Evolutionary conservation across 37 sponge, comb jelly and placozoan species (phyloP).

Genomic region (Crambe crambe): DNA sequence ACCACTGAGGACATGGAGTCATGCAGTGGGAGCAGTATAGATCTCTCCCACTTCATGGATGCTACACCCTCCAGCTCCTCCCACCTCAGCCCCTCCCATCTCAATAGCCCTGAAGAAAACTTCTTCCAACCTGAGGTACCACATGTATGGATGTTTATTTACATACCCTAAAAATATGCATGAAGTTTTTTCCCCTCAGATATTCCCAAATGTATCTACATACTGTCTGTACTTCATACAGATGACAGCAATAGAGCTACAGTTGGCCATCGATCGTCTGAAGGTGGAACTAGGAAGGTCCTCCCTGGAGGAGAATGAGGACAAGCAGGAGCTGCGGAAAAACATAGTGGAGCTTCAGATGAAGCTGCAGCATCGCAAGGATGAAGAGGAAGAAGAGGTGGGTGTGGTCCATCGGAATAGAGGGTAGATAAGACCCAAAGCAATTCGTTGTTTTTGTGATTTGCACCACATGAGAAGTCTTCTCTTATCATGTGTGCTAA

Average conservation of each 20-base stretch:
- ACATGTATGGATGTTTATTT: neutral
- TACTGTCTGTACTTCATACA: no score
- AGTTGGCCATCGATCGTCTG: constrained; percentile 20
- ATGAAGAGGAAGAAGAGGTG: neutral
- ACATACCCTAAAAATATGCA: no score
- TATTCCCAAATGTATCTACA: no score
- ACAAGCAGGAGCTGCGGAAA: constrained; percentile 18
- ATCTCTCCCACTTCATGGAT: constrained; percentile 7
- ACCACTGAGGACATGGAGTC: neutral
- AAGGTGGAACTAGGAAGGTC: constrained; percentile 37
- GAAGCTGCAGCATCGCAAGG: constrained; percentile 31
- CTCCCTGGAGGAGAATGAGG: neutral
- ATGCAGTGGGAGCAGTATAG: neutral
- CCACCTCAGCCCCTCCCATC: neutral
- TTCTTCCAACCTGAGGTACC: constrained; percentile 18
- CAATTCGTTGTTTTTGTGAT: no score
- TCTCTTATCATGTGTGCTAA: no score
- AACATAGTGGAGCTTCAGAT: constrained; percentile 57
- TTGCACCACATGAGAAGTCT: no score
- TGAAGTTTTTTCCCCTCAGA: no score
- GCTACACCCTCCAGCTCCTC: neutral
- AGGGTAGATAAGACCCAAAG: no score
- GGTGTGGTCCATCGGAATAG: neutral
- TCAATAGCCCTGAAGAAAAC: neutral
- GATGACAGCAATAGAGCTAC: constrained; percentile 36